phyloP scores from a whole-genome alignment of 2,113 vertebrate genomes.

The Echinops telfairi region DNA sequence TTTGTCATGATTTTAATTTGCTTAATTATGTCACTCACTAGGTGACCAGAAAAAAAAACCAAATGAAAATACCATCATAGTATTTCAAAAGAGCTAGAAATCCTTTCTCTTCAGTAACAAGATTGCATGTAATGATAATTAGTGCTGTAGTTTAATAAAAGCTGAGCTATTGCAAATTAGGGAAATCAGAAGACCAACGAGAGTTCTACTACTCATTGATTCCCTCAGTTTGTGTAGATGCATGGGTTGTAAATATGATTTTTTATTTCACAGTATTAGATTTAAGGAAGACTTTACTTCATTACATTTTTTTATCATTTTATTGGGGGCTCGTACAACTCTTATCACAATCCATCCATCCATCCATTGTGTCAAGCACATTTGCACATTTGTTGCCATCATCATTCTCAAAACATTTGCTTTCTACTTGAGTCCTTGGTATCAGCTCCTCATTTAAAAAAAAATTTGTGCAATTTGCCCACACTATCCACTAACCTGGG shows the following conservation, averaged over 20 bases:
- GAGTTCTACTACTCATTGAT: neutral
- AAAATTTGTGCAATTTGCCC: neutral
- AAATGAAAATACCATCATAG: neutral
- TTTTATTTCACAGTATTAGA: neutral
- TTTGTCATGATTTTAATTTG: conserved; percentile 20
- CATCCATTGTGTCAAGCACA: no score
- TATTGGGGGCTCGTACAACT: no score
- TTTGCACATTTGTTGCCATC: no score
- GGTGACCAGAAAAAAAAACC: conserved; percentile 51
- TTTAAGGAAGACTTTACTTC: neutral
- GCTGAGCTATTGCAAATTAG: neutral
- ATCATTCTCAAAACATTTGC: no score
- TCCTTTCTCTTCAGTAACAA: neutral
- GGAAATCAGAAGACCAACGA: conserved; percentile 19
- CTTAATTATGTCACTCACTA: neutral
- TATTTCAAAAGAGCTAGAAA: neutral
- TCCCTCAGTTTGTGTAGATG: neutral
- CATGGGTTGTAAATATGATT: neutral
- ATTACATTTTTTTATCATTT: neutral
- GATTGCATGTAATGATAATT: conserved; percentile 1
- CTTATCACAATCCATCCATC: no score
- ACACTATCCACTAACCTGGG: neutral
- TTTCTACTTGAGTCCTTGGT: no score
- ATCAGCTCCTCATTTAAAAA: no score
- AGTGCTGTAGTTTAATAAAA: conserved; percentile 21